Conservation (phyloP, 2,797 vertebrate species). For the Sebastes taczanowskii region DNA sequence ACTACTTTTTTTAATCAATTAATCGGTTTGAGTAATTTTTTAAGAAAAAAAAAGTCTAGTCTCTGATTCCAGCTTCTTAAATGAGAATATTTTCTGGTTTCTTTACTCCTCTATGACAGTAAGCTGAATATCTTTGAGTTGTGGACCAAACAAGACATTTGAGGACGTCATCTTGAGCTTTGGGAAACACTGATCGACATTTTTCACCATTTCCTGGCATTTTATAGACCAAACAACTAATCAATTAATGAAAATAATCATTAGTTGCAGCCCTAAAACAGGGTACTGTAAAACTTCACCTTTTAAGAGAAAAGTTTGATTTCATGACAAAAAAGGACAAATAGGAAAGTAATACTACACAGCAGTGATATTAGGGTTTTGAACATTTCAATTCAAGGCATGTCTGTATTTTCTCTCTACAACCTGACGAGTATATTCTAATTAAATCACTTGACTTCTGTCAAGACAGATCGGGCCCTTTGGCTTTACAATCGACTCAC, state of each 20-base stretch:
- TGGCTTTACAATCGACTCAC: slow-evolving; percentile 48
- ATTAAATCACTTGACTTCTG: slow-evolving; percentile 48
- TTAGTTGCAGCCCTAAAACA: neutral
- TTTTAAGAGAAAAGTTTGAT: neutral
- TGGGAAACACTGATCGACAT: no score
- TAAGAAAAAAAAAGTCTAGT: no score
- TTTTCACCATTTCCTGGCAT: no score
- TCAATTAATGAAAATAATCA: neutral
- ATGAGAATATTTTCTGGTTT: no score
- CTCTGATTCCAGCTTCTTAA: no score
- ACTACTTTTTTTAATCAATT: accelerated
- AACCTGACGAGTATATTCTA: slow-evolving; percentile 5
- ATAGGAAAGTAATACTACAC: neutral
- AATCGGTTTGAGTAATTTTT: no score
- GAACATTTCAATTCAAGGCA: neutral
- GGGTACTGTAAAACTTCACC: neutral
- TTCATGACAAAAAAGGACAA: neutral
- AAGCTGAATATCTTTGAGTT: no score
- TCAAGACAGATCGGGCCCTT: slow-evolving; percentile 27
- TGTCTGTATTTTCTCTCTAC: neutral
- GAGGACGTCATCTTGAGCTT: no score
- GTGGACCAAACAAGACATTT: no score
- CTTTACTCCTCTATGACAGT: no score
- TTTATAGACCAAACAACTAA: no score
- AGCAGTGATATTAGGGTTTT: neutral